A percentile compares a stretch with the other conserved stretches of the same genome.
These are phyloP conservation scores for Grammomys surdaster DNA, from an alignment of 2,113 vertebrate species.

Conservation along the genomic window DNA sequence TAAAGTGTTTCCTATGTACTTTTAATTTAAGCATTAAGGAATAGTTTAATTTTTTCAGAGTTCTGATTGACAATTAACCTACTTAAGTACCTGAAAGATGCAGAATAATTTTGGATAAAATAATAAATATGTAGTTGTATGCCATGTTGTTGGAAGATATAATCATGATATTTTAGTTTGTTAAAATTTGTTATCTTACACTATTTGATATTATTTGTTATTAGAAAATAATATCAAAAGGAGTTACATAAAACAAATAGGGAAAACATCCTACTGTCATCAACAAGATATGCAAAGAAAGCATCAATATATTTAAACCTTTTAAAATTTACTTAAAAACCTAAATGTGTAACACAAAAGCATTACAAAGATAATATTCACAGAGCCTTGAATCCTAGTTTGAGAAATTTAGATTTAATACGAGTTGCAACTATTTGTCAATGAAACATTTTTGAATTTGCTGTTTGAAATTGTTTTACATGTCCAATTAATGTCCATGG, in stretches of 20 bases:
- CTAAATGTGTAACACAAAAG: background rate
- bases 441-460: background rate
- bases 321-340: background rate
- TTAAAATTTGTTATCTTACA: background rate
- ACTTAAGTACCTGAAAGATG: background rate
- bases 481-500: background rate
- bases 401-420: background rate
- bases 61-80: background rate
- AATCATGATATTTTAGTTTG: background rate
- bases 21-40: conserved; percentile 26
- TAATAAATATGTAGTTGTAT: background rate
- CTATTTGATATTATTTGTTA: no score
- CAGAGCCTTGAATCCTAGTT: background rate
- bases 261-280: background rate
- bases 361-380: background rate
- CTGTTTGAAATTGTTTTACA: background rate
- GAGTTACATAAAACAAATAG: background rate
- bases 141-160: background rate
- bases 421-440: background rate
- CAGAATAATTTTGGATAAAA: conserved; percentile 20
- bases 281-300: background rate
- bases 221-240: background rate
- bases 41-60: background rate
- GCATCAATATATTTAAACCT: background rate
- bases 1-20: background rate